Evolutionary conservation across 2,797 vertebrate species (phyloP), one percentile per base, ranked within the genome.

Genomic region (Rhynchonycteris naso): DNA sequence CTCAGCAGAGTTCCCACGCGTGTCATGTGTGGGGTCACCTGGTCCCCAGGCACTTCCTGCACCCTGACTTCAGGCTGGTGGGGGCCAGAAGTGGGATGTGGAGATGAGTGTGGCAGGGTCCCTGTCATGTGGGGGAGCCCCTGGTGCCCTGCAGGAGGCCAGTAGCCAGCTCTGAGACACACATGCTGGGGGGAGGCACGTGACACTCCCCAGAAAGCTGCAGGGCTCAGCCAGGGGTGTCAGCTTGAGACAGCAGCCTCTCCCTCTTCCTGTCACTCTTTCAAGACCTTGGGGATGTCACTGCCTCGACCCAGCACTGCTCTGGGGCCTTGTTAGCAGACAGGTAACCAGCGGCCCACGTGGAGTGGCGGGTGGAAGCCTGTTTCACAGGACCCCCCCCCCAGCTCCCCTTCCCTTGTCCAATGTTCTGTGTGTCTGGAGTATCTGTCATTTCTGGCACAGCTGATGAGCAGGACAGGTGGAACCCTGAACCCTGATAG

Each of bases 101-200:
- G 92, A 79, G 13, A 28, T 13, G 3, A 22, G 52, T 47, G 26
- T 3, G 2, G 30, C 56, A 24, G 47, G 10, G 7, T 35, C 47
- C 16, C n/a, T 74, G 22, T 66, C 38, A n/a, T n/a, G 22, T 56
- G 43, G 10, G 26, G 47, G 88, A 50, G 5, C 56, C 19, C 58
- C 21, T 14, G 38, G 24, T 30, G 2, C 3, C 16, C 35, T 33
- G 14, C 2, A 19, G 50, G 54, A 66, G 58, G 63, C 15, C 47
- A 28, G 61, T 50, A 16, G 71, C 28, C 26, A 71, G 30, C 47
- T 74, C 24, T 68, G n/a, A 38, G 38, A 58, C n/a, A 13, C 35
- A 8, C 19, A 12, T 1, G 0, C 18, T 50, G 11, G 47, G 21
- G 14, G 61, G n/a, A n/a, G 66, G 38, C 22, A 3, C 0, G 0